These are phyloP conservation scores for Promerops cafer DNA, from an alignment of 2,113 vertebrate genomes.

Conservation along the genomic window DNA sequence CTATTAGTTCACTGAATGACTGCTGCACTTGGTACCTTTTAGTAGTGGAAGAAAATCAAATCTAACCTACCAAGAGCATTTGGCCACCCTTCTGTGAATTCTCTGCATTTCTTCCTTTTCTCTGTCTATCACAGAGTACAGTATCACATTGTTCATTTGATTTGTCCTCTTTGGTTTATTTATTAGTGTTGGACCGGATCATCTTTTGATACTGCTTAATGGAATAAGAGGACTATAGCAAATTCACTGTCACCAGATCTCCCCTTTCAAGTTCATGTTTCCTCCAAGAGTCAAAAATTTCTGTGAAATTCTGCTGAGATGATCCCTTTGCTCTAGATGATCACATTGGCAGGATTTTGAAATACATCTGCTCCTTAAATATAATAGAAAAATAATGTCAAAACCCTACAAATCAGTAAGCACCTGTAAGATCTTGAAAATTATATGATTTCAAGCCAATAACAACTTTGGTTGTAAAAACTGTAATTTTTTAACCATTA, in stretches of 20 bases:
- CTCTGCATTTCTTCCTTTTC: background rate
- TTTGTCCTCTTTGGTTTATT: background rate
- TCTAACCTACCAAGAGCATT: background rate
- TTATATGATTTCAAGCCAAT: background rate
- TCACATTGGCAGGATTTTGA: background rate
- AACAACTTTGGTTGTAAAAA: background rate
- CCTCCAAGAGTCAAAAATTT: background rate
- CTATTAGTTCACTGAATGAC: background rate
- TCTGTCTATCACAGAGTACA: background rate
- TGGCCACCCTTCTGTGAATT: background rate
- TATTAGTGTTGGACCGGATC: background rate
- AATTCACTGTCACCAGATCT: background rate
- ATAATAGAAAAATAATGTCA: background rate
- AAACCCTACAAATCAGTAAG: background rate
- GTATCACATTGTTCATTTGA: background rate
- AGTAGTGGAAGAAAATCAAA: background rate
- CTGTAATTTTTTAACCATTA: background rate
- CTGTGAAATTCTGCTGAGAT: background rate
- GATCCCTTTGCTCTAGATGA: background rate
- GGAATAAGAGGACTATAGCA: background rate
- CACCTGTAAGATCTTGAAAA: background rate
- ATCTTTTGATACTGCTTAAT: background rate
- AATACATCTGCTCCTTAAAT: background rate
- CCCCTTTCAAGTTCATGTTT: background rate
- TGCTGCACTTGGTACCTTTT: background rate